phyloP scores from a whole-genome alignment of 2,113 vertebrate species.

The Morone saxatilis region DNA sequence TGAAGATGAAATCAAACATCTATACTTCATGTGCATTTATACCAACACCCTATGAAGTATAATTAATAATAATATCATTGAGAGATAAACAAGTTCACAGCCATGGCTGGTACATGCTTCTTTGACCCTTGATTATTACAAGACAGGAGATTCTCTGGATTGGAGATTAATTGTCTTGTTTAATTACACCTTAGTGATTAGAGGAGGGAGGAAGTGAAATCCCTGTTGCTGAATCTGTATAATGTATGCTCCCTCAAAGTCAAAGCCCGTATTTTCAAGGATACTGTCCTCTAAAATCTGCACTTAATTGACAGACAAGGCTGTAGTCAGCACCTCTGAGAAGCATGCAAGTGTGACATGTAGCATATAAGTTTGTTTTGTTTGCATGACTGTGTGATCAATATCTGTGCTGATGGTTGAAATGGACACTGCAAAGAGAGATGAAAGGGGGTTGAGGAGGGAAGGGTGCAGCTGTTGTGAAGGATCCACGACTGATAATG shows the following conservation, averaged over 20 bases:
- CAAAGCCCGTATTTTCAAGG: constrained; percentile 60
- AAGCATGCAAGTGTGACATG: not conserved
- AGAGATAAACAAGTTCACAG: constrained; percentile 37
- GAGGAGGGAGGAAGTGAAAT: constrained; percentile 55
- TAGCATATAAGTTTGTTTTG: constrained; percentile 22
- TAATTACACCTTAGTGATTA: constrained; percentile 76
- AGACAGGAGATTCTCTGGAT: constrained; percentile 19
- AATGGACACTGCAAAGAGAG: constrained; percentile 16
- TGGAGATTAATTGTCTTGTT: constrained; percentile 74
- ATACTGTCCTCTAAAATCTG: constrained; percentile 43
- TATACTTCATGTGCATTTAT: constrained; percentile 8
- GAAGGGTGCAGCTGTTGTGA: constrained; percentile 15
- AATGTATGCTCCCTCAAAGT: constrained; percentile 58
- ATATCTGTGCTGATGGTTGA: constrained; percentile 53
- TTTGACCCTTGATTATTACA: constrained; percentile 59
- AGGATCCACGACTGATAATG: constrained; percentile 53
- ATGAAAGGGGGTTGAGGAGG: constrained; percentile 1
- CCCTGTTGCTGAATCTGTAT: constrained; percentile 55
- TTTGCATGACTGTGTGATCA: constrained; percentile 20
- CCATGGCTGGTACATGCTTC: constrained; percentile 8
- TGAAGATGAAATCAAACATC: constrained; percentile 29
- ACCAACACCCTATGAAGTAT: constrained; percentile 7
- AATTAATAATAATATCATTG: constrained; percentile 15
- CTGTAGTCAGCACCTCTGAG: constrained; percentile 60
- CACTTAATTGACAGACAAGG: constrained; percentile 61